Base-by-base conservation (phyloP, 1,140 invertebrate genomes). In the Drosophila fuyamai region DNA sequence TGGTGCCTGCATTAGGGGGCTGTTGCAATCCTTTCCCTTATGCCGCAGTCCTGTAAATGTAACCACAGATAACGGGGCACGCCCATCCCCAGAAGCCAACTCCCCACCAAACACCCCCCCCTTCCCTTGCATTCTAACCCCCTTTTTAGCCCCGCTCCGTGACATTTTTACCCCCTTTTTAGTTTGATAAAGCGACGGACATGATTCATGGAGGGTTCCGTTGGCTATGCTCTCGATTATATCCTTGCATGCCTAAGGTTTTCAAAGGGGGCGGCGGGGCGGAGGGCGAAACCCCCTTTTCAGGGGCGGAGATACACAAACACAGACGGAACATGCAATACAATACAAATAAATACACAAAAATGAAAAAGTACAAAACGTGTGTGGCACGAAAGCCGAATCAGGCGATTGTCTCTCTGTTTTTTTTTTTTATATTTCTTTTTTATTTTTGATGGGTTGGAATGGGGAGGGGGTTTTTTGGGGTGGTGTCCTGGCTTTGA, bases 331-430 rank as follows among this genome's bases (percentile, higher is more conserved):
- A 80, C 81, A 84, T 84, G 81, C 81, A 63, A 83, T 76, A 78
- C 81, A 84, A 84, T 84, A 79, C 78, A 83, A 81, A 58, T 70
- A 73, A 73, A 72, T 72, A 72, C 32, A 78, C 35, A 27, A 38
- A 77, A 63, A 79, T 40, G 57, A 62, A 56, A 68, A 78, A 62
- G 63, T 72, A 80, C 60, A 82, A 84, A 84, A 80, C 81, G 81
- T 84, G 76, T 80, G 72, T 71, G 67, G 81, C 81, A 84, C 81
- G 81, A 79, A 81, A 79, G 53, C 57, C 65, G 81, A 84, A 83
- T 83, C 81, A 84, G 81, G 66, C 80, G 62, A 72, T 66, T 78
- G 76, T 71, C 65, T 70, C 70, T 62, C 27, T 58, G 27, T 81
- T 75, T 76, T 48, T 55, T 36, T 76, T 76, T 81, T 44, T 55